Conservation (phyloP, 1,140 invertebrate species). For the Halesus radiatus region DNA sequence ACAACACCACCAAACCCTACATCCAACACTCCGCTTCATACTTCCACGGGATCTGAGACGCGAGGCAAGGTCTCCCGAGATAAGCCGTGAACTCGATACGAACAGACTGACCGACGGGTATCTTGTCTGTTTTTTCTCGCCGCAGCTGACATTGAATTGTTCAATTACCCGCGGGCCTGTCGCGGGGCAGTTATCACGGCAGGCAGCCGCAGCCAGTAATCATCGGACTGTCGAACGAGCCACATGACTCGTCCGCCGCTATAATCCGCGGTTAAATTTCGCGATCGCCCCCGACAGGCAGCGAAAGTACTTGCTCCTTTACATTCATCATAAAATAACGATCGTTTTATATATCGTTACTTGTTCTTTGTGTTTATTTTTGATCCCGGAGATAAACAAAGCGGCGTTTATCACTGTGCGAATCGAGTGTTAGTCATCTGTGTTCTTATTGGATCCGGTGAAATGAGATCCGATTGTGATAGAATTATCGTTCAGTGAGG, state of each 20-base stretch:
- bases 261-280: not conserved
- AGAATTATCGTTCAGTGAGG: slow-evolving; percentile 1
- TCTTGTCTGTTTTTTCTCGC: slow-evolving; percentile 13
- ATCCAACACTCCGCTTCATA: not conserved
- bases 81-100: slow-evolving; percentile 37
- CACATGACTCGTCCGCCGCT: slow-evolving; percentile 3
- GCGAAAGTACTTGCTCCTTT: not conserved
- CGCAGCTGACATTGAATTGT: slow-evolving; percentile 48
- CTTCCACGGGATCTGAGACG: not conserved
- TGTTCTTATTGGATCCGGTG: not conserved
- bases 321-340: too few relatives aligned
- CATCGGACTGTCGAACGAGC: slow-evolving; percentile 31
- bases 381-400: slow-evolving; percentile 9
- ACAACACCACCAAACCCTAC: not conserved
- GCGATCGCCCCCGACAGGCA: not conserved
- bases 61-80: slow-evolving; percentile 7
- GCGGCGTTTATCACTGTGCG: not conserved
- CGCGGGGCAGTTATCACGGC: slow-evolving; percentile 40
- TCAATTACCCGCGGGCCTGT: slow-evolving; percentile 30
- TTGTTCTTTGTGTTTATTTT: not conserved
- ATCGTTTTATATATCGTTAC: too few relatives aligned
- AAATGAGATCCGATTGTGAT: slow-evolving; percentile 20
- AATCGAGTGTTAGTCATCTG: slow-evolving; percentile 8
- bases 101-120: slow-evolving; percentile 34
- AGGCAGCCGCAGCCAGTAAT: slow-evolving; percentile 30